These are phyloP conservation scores for Eupithecia tripunctaria DNA, from an alignment of 2,888 invertebrate species.

Conservation along the genomic window DNA sequence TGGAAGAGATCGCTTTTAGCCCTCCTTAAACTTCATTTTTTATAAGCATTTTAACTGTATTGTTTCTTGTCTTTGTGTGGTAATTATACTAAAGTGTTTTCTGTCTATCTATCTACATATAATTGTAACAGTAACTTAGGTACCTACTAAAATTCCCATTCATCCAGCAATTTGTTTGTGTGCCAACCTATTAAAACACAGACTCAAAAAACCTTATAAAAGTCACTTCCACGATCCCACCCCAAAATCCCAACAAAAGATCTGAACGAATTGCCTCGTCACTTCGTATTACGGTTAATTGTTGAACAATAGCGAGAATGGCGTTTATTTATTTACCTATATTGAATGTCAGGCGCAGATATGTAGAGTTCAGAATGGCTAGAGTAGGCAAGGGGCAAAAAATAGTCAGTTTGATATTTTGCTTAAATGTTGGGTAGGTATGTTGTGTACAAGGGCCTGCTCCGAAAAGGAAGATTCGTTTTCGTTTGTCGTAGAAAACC, in stretches of 20 bases:
- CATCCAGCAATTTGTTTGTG: background rate
- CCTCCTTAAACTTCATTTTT: no score
- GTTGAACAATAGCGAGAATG: constrained; percentile 61
- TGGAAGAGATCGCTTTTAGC: no score
- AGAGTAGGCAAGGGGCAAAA: constrained; percentile 8
- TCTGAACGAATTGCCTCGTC: constrained; percentile 39
- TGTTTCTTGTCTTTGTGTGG: no score
- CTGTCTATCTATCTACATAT: no score
- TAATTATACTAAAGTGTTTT: no score
- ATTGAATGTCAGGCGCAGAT: constrained; percentile 62
- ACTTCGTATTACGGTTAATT: constrained; percentile 57
- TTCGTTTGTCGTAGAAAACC: no score
- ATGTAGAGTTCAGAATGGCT: constrained; percentile 5
- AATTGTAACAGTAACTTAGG: no score
- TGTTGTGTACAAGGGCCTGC: background rate
- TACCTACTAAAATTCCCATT: background rate
- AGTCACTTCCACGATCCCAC: constrained; percentile 12
- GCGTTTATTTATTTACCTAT: constrained; percentile 68
- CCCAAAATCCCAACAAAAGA: constrained; percentile 24
- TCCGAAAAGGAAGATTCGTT: no score
- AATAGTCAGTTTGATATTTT: background rate
- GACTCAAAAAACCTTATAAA: background rate
- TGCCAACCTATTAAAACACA: background rate
- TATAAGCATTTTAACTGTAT: no score
- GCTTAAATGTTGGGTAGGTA: background rate